Conservation (phyloP, 2,888 invertebrate species). For the Callimorpha dominula region DNA sequence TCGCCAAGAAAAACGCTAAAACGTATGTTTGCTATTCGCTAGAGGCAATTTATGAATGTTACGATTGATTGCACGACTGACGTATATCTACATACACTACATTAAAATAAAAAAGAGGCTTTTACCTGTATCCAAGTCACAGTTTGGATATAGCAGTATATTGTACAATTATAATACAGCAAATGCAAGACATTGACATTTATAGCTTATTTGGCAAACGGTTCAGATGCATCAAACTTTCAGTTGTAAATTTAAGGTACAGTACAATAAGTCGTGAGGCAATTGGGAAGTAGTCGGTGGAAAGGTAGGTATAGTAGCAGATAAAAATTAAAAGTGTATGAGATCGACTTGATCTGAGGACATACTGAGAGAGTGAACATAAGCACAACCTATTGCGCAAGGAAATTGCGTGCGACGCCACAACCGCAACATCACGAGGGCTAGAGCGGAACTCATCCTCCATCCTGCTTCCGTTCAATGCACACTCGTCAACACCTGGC, state of each 20-base stretch:
- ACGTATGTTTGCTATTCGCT: background rate
- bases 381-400: slow-evolving; percentile 11
- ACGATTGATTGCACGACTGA: background rate
- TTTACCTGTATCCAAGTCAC: background rate
- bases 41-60: background rate
- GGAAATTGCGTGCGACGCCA: slow-evolving; percentile 11
- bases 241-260: background rate
- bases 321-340: background rate
- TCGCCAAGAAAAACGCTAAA: slow-evolving; percentile 26
- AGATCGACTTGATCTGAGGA: background rate
- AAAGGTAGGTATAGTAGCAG: too few species aligned
- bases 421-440: slow-evolving; percentile 16
- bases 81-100: background rate
- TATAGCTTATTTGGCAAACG: background rate
- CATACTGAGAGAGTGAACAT: background rate
- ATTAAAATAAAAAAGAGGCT: background rate
- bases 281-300: background rate
- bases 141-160: background rate
- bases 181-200: background rate
- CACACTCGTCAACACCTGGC: slow-evolving; percentile 11
- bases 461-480: slow-evolving; percentile 12
- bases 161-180: too few species aligned
- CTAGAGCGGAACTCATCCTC: slow-evolving; percentile 17
- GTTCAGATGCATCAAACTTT: background rate
- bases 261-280: too few species aligned